A percentile compares a stretch with the other conserved stretches of the same genome.
Conservation (phyloP, 2,113 vertebrate genomes). For the Myocastor coypus region DNA sequence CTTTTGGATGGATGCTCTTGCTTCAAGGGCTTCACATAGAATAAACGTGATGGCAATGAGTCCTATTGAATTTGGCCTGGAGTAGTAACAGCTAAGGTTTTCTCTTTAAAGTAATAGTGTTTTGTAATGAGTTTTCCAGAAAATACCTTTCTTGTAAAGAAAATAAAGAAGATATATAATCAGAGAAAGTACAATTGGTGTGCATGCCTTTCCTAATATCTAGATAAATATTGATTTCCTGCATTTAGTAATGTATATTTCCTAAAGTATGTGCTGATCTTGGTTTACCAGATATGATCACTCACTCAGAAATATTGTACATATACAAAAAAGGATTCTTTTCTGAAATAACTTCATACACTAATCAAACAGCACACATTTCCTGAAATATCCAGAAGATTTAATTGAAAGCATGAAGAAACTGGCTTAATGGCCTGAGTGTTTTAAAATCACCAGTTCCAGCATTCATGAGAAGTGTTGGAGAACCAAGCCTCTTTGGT, state of each 20-base stretch:
- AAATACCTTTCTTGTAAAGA: conserved; percentile 67
- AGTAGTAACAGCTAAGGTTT: conserved; percentile 60
- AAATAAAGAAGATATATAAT: conserved; percentile 60
- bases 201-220: not conserved
- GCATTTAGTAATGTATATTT: conserved; percentile 40
- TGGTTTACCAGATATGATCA: conserved; percentile 34
- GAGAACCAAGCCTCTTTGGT: not conserved
- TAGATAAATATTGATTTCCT: conserved; percentile 37
- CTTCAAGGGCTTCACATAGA: conserved; percentile 53
- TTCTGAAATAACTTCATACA: not conserved
- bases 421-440: not conserved
- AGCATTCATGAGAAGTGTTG: not conserved
- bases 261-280: not conserved
- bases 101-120: conserved; percentile 64
- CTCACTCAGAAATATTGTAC: conserved; percentile 18
- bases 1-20: conserved; percentile 58
- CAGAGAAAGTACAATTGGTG: conserved; percentile 25
- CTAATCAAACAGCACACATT: conserved; percentile 5
- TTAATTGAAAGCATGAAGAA: conserved; percentile 40
- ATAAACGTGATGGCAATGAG: conserved; percentile 61
- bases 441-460: not conserved
- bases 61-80: conserved; percentile 63
- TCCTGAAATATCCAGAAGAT: conserved; percentile 30
- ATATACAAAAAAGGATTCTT: not conserved
- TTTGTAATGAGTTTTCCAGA: conserved; percentile 65